These are phyloP conservation scores for cat (Felis catus) DNA, from an alignment of 2,113 vertebrate genomes.

Conservation along the genomic window DNA sequence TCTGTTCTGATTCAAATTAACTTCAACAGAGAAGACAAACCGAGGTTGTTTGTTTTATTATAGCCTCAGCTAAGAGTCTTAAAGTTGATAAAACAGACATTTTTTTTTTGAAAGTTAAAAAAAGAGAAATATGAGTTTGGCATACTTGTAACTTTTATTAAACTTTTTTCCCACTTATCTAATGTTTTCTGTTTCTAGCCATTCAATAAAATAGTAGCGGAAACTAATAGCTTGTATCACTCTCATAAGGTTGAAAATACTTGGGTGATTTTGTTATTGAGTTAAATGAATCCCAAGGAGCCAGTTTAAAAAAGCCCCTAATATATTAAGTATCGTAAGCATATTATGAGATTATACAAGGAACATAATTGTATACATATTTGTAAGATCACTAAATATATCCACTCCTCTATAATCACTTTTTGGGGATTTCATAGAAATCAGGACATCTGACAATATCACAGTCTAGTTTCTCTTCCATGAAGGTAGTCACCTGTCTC, in stretches of 20 bases:
- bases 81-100: conserved; percentile 46
- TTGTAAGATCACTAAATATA: not conserved
- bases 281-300: not conserved
- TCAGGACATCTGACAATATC: not conserved
- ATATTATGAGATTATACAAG: not conserved
- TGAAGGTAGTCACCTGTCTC: not conserved
- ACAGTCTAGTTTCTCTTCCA: not conserved
- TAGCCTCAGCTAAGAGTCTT: conserved; percentile 11
- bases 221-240: not conserved
- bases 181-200: not conserved
- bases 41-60: conserved; percentile 67
- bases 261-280: not conserved
- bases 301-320: not conserved
- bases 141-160: not conserved
- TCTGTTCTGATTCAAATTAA: conserved; percentile 73
- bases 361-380: not conserved
- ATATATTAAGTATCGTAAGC: not conserved
- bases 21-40: conserved; percentile 64
- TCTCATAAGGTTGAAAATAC: not conserved
- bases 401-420: not conserved
- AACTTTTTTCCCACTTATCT: not conserved
- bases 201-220: not conserved
- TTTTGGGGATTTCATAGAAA: not conserved
- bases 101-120: conserved; percentile 26
- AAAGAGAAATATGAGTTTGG: not conserved